Evolutionary conservation across 2,888 invertebrate species (phyloP).

Genomic region (Mactromeris polynyma): DNA sequence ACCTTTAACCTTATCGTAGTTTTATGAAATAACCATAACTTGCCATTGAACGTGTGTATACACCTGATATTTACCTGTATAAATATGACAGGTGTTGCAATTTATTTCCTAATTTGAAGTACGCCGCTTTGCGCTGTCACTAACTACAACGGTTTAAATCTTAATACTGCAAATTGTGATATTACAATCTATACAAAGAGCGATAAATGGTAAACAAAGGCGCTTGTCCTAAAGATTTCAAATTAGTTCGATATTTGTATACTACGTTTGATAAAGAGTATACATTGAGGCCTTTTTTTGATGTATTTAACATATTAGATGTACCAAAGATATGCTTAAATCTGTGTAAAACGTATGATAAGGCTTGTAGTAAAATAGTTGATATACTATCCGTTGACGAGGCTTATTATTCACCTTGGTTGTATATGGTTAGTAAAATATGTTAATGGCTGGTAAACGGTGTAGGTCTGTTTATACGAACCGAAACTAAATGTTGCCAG

Average conservation of each 20-base stretch:
- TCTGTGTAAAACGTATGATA: not conserved
- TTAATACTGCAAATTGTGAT: not conserved
- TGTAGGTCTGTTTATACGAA: not conserved
- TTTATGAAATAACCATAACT: not conserved
- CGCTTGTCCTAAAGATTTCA: not conserved
- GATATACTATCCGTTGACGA: not conserved
- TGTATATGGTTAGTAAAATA: not conserved
- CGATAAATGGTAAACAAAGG: slow-evolving; percentile 1
- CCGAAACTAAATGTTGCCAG: not conserved
- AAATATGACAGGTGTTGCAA: not conserved
- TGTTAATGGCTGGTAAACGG: not conserved
- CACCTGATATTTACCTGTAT: not conserved
- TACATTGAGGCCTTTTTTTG: not conserved
- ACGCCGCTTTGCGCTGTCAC: not conserved
- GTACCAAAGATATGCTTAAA: not conserved
- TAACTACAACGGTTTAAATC: not conserved
- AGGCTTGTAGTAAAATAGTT: not conserved
- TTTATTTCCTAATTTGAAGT: not conserved
- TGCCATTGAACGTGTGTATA: not conserved
- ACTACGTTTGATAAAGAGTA: not conserved
- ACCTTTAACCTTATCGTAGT: not conserved
- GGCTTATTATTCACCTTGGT: not conserved
- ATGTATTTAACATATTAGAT: not conserved
- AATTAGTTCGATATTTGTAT: not conserved
- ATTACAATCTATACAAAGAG: not conserved